Base-by-base conservation (phyloP, 2,113 vertebrate species). In the human region DNA sequence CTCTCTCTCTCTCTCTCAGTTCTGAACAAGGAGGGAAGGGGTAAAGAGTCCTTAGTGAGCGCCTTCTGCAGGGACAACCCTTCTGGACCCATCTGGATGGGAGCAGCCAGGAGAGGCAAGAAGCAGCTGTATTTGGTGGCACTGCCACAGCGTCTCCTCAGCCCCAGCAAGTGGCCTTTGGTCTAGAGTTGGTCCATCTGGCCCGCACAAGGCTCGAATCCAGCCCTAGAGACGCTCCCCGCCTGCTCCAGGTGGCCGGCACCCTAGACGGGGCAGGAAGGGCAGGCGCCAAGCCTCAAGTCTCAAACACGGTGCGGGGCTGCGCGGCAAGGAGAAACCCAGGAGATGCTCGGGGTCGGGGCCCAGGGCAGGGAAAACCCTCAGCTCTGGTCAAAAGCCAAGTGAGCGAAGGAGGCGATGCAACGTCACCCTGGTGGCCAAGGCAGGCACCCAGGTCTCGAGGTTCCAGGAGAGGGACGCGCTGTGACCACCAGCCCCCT, bases 41-140 rank as follows among this genome's bases (percentile, higher is more conserved):
- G 8, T 32, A 30, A 38, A 38, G 55, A 52, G 70, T 23, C 0
- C 8, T 68, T 10, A 8, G 57, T 0, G 4, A 0, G 3, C 78
- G 35, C 8, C 20, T 50, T 38, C 61, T 32, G 12, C 64, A 20
- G 18, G 38, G 25, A 92, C 70, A 38, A 68, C 17, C 25, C 48
- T 43, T 59, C 43, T 11, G 1, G 52, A 55, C 4, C 43, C 2
- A 5, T 23, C 32, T 3, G 0, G 25, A 17, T 64, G 59, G 25
- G 0, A 0, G 35, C n/a, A 0, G 45, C 30, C 78, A 32, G 85
- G 90, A 79, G 8, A 13, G 18, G 70, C 17, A 38, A 30, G 38
- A 40, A 27, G n/a, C 23, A 3, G 80, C 80, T 45, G 50, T 35
- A 3, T 40, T 61, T 57, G 14, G 50, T 27, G 45, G 40, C 72